Evolutionary conservation across 2,113 vertebrate genomes (phyloP), one percentile per base, ranked within the genome.

Genomic region (Gobio gobio): DNA sequence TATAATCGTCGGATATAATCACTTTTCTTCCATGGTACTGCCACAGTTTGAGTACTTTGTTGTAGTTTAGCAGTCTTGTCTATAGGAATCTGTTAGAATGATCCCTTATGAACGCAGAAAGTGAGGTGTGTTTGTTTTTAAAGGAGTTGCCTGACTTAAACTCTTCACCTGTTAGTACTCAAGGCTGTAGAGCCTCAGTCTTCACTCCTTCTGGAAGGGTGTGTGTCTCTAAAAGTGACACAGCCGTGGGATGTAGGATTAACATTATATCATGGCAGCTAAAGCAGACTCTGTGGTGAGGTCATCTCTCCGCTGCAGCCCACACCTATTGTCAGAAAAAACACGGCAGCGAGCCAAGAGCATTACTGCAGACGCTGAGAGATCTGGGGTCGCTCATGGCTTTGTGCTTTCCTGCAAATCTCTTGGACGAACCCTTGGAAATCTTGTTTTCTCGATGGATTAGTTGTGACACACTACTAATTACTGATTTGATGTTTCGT

Each of bases 261-360:
- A 54, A 56, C 83, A 72, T 79, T 85, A 70, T 72, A 72, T 70
- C 83, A 85, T 78, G 22, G 40, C 49, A 78, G 63, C 49, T 51
- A 47, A 54, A 56, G 58, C 43, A 77, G 83, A 24, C 49, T 45
- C 63, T 45, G 59, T 7, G 76, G 33, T 78, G 83, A 79, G 29
- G 29, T 85, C 74, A 85, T 85, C 76, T 13, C 49, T 77, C 45
- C 33, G 47, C 66, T 85, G 66, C 77, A 45, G 74, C 49, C 83
- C 66, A 78, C 83, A 85, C 83, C 83, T 85, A 81, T 51, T 81
- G 78, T 81, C 61, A 66, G 61, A 66, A 36, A 47, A 49, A 79
- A 24, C 24, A 10, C 22, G 83, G 61, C 43, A 10, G 14, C 6
- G 22, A 58, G 54, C 75, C 63, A 66, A 43, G 47, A 47, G 40